Conservation (phyloP, 2,113 vertebrate species). For the Pituophis catenifer region DNA sequence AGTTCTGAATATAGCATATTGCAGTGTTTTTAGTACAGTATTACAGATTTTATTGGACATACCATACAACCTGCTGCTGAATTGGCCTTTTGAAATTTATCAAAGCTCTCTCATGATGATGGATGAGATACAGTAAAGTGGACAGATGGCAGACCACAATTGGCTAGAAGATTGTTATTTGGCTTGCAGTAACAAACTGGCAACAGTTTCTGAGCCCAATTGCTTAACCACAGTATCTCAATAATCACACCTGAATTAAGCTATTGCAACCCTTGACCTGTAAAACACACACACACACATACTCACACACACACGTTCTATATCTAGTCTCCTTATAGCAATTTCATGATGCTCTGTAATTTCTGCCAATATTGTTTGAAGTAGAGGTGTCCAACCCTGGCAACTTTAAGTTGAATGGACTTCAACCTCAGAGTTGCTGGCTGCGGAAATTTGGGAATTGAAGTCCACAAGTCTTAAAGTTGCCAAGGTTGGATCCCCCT, state of each 20-base stretch:
- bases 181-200: neutral
- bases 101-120: neutral
- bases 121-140: neutral
- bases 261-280: neutral
- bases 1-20: neutral
- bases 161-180: neutral
- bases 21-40: neutral
- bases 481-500: neutral
- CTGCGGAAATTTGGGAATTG: neutral
- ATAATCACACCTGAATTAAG: neutral
- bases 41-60: neutral
- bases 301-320: neutral
- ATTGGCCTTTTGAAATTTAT: neutral
- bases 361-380: neutral
- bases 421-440: neutral
- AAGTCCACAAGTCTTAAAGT: neutral
- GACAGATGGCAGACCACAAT: neutral
- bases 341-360: neutral
- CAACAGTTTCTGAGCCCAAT: neutral
- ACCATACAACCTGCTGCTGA: neutral
- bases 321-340: neutral
- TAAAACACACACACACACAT: neutral
- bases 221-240: neutral
- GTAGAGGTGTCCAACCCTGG: neutral
- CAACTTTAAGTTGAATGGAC: neutral